A percentile compares a stretch with the other conserved stretches of the same genome.
Conservation (phyloP, 2,797 vertebrate genomes). For the Protonibea diacanthus region DNA sequence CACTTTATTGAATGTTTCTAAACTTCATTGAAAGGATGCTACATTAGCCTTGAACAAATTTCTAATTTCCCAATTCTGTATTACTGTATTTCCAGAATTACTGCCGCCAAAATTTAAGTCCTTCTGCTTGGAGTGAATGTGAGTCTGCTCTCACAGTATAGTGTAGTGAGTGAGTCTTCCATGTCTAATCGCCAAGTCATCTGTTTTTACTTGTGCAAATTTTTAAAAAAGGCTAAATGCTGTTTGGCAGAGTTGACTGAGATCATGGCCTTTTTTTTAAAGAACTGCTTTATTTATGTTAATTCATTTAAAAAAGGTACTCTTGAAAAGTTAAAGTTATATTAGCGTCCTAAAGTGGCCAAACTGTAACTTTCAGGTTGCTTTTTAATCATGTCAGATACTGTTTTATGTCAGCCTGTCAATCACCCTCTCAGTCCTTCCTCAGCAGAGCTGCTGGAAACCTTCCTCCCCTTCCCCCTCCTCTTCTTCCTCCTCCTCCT, state of each 20-base stretch:
- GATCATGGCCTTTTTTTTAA: too few relatives aligned
- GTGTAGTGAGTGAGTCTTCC: neutral
- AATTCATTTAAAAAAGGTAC: neutral
- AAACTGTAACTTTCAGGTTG: neutral
- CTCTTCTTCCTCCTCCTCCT: slow-evolving; percentile 46
- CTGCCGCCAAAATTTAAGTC: too few relatives aligned
- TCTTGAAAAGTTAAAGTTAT: neutral
- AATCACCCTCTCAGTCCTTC: slow-evolving; percentile 51
- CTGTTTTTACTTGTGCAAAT: neutral
- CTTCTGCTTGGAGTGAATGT: too few relatives aligned
- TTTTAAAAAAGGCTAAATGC: neutral
- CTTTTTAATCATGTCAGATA: slow-evolving; percentile 19
- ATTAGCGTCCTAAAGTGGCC: neutral
- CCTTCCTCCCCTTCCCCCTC: slow-evolving; percentile 50
- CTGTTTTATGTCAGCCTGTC: slow-evolving; percentile 59
- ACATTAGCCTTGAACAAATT: neutral
- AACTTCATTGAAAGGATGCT: too few relatives aligned
- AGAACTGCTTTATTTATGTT: neutral
- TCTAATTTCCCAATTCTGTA: too few relatives aligned
- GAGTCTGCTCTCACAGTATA: neutral
- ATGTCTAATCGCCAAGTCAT: neutral
- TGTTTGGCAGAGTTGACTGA: neutral
- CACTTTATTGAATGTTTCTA: too few relatives aligned
- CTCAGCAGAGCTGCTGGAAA: slow-evolving; percentile 47
- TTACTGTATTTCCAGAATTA: too few relatives aligned